A percentile compares a stretch with the other conserved stretches of the same genome.
Conservation (phyloP, 1,140 invertebrate species). For the Diabrotica undecimpunctata region DNA sequence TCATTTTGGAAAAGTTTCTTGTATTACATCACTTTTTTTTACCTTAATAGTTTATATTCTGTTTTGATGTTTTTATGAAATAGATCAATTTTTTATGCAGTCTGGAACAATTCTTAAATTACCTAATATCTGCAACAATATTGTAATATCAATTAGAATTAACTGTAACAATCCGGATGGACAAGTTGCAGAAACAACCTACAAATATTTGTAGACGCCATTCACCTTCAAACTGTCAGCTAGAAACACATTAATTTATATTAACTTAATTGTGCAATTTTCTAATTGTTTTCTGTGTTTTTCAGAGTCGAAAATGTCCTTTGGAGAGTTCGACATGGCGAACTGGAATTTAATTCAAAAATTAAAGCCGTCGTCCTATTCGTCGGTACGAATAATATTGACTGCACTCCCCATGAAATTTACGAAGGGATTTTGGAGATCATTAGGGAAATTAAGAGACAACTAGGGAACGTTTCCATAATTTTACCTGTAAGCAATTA, state of each 20-base stretch:
- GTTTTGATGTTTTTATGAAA: too few relatives aligned
- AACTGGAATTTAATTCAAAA: conserved; percentile 60
- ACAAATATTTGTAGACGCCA: not conserved
- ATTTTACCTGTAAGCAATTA: conserved; percentile 58
- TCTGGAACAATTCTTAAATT: too few relatives aligned
- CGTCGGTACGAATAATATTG: conserved; percentile 68
- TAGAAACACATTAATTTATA: not conserved
- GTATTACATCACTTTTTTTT: too few relatives aligned
- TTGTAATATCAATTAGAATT: too few relatives aligned
- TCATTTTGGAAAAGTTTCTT: too few relatives aligned
- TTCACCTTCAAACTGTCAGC: not conserved
- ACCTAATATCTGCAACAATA: too few relatives aligned
- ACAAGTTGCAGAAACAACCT: too few relatives aligned
- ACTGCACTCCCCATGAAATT: conserved; percentile 60
- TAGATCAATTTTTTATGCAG: too few relatives aligned
- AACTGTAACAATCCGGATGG: too few relatives aligned
- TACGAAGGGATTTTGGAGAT: conserved; percentile 63
- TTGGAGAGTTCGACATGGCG: conserved; percentile 70
- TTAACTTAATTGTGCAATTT: conserved; percentile 1
- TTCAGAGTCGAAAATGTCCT: conserved; percentile 63
- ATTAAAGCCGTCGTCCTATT: conserved; percentile 69
- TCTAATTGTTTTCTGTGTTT: conserved; percentile 14
- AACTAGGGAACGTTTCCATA: conserved; percentile 56
- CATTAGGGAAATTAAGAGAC: conserved; percentile 55
- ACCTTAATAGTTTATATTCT: too few relatives aligned